Evolutionary conservation across 64 coral and sea anemone species (phyloP), one percentile per base, ranked within the genome.

Genomic region (Orbicella faveolata): DNA sequence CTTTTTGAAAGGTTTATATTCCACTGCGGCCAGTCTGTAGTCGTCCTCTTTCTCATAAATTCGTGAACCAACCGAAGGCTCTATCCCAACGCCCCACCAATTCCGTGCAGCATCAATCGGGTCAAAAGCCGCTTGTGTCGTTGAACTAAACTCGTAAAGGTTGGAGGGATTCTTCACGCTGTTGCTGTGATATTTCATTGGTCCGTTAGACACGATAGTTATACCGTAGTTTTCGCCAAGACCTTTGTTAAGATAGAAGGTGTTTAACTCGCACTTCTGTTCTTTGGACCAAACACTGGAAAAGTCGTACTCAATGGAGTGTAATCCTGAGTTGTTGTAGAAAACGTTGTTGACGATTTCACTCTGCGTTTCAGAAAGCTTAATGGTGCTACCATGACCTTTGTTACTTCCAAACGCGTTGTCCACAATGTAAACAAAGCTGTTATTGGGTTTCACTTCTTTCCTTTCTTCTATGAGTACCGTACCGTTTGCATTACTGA

Each of bases 91-190:
- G 2, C 93, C 93, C 81, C 86, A 90, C 93, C 93, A 94, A 25
- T 94, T 94, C 9, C 11, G 7, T 8, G 30, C 85, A 21, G 88
- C 93, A 48, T 86, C 65, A 34, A 94, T 79, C 1, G 74, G 74
- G 23, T 86, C 75, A 23, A 63, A 61, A 12, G 41, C 88, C 15
- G 81, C 62, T 18, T 74, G 77, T 51, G 6, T 33, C 21, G 69
- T 96, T 21, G 94, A 89, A 41, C 77, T 78, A 0, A 96, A 41
- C 53, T 96, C 94, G 55, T 96, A 96, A 75, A 96, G 70, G 62
- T 96, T 96, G 1, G 75, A 57, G 0, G 94, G 94, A 89, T 96
- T 96, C 73, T 92, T 96, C 1, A 96, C 54, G 73, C 75, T 92
- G 41, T 92, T 92, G 13, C 73, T 73, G 23, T 73, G 75, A 30